Conservation (phyloP, 2,888 invertebrate genomes). For the Parelbella ahira region DNA sequence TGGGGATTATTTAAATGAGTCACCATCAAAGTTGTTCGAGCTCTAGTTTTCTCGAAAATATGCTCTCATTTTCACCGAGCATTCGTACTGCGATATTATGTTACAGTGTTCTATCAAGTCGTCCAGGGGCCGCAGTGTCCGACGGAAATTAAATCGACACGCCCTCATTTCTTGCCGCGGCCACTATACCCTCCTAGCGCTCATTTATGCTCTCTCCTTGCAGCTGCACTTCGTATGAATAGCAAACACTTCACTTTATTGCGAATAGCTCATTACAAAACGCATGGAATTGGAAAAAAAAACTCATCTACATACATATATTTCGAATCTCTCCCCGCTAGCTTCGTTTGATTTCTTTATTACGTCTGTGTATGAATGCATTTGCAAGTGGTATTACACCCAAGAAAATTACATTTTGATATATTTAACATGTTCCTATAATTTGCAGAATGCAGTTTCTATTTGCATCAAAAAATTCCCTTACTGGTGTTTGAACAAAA, state of each 20-base stretch:
- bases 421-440: too few species aligned
- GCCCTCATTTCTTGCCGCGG: constrained; percentile 41
- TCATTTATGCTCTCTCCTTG: constrained; percentile 23
- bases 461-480: too few species aligned
- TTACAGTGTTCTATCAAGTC: constrained; percentile 29
- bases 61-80: constrained; percentile 11
- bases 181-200: constrained; percentile 31
- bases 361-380: constrained; percentile 1
- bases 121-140: constrained; percentile 33
- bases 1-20: too few species aligned
- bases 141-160: constrained; percentile 58
- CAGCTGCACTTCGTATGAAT: constrained; percentile 8
- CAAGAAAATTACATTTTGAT: too few species aligned
- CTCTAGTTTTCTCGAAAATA: not conserved
- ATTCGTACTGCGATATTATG: constrained; percentile 9
- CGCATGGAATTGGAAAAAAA: too few species aligned
- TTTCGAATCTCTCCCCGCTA: too few species aligned
- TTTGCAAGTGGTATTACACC: too few species aligned
- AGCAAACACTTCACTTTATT: constrained; percentile 7
- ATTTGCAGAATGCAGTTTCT: too few species aligned
- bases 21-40: too few species aligned
- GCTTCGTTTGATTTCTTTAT: constrained; percentile 3
- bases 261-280: too few species aligned
- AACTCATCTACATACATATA: not conserved
- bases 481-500: too few species aligned